Evolutionary conservation across 2,797 vertebrate species (phyloP), one percentile per base, ranked within the genome.

Genomic region (Zenarchopterus dispar): DNA sequence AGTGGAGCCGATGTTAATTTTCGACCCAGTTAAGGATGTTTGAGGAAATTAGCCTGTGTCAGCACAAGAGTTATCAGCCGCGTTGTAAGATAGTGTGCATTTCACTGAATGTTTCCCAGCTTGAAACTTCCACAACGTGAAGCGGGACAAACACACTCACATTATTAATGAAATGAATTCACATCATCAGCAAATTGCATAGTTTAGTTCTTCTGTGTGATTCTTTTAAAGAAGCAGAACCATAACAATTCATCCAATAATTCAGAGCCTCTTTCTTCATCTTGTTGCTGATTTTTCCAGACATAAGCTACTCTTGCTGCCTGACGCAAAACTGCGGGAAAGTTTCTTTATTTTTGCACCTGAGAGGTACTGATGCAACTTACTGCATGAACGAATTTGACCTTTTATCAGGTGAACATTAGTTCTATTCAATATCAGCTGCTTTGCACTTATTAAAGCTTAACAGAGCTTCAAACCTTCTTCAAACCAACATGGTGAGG

Each of bases 41-140:
- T 87, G 80, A 90, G 70, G 42, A 82, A 90, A 88, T 82, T 55
- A 81, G 68, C 62, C 64, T 61, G 57, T 70, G 86, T 92, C 88
- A 90, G 89, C 87, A 79, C 56, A 69, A 76, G 59, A 76, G 77
- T 76, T 88, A 90, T 88, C 81, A 52, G 61, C 28, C 46, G 47
- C 74, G 56, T 70, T 65, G 61, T 50, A 44, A 77, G 65, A 82
- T 80, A 58, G 51, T 11, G 45, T 69, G 54, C 65, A 45, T 75
- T 67, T 11, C 46, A 62, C 70, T 69, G 23, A 53, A 70, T 54
- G 72, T 49, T 74, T 62, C 62, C 47, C 45, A 48, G 60, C 69
- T 64, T 60, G 57, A 7, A 50, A 75, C 75, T 75, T 77, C 26
- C 44, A 54, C 67, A 65, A 52, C 13, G 21, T 52, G 4, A 83